These are phyloP conservation scores for Zelleria hepariella DNA, from an alignment of 2,888 invertebrate genomes.

Conservation along the genomic window DNA sequence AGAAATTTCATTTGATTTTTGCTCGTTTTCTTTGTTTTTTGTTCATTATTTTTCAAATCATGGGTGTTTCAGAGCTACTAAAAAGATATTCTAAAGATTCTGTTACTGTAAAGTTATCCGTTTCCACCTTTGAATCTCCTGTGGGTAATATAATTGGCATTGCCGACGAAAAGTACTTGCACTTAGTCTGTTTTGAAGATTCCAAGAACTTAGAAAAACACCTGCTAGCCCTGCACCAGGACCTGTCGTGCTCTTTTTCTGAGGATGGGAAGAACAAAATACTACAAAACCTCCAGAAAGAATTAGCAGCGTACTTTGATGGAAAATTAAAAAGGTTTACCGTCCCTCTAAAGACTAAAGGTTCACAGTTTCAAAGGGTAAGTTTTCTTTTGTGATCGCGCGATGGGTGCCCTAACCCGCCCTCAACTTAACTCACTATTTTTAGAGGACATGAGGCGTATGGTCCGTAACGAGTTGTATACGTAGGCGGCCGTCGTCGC, in stretches of 20 bases:
- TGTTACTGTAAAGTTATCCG: constrained; percentile 18
- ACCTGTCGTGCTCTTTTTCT: constrained; percentile 29
- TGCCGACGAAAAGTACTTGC: constrained; percentile 34
- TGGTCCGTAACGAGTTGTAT: no score
- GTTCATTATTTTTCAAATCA: no score
- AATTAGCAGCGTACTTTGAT: constrained; percentile 15
- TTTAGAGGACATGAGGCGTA: no score
- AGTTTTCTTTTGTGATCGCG: no score
- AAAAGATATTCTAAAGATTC: constrained; percentile 20
- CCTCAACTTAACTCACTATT: no score
- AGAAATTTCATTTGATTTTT: no score
- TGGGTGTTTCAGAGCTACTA: constrained; percentile 2
- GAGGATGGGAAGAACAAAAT: constrained; percentile 32
- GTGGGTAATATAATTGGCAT: constrained; percentile 39
- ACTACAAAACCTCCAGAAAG: constrained; percentile 10
- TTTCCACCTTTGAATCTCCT: constrained; percentile 32
- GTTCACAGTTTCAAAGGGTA: constrained; percentile 60
- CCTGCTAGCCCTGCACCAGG: constrained; percentile 29
- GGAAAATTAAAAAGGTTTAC: constrained; percentile 41
- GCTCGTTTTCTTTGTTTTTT: no score
- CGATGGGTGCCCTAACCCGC: no score
- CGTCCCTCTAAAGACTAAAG: constrained; percentile 44
- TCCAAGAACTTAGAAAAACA: constrained; percentile 40
- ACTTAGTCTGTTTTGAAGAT: constrained; percentile 31
- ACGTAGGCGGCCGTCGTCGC: no score